Conservation (phyloP, 2,888 invertebrate species). For the Argyresthia goedartella region DNA sequence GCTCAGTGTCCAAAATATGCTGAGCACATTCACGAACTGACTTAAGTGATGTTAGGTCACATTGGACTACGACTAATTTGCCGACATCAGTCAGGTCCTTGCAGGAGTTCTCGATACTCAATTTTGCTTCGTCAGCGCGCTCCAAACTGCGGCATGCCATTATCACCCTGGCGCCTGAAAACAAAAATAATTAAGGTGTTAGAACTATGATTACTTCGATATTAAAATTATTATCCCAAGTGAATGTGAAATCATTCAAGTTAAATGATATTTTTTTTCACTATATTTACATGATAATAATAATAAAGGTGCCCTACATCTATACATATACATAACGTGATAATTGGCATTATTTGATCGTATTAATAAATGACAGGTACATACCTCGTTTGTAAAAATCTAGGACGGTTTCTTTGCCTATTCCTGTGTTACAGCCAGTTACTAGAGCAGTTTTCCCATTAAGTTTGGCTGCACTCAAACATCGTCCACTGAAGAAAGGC, state of each 20-base stretch:
- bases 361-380: too few relatives aligned
- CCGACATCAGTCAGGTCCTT: slow-evolving; percentile 30
- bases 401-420: slow-evolving; percentile 55
- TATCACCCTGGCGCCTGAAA: slow-evolving; percentile 65
- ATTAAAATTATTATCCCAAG: too few relatives aligned
- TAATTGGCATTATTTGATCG: too few relatives aligned
- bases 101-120: slow-evolving; percentile 58
- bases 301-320: too few relatives aligned
- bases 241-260: too few relatives aligned
- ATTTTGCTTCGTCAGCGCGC: slow-evolving; percentile 70
- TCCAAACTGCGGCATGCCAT: slow-evolving; percentile 67
- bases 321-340: too few relatives aligned
- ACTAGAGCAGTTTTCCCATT: slow-evolving; percentile 64
- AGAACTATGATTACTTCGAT: too few relatives aligned
- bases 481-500: slow-evolving; percentile 53
- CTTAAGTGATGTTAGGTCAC: slow-evolving; percentile 72
- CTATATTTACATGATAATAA: too few relatives aligned
- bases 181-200: too few relatives aligned
- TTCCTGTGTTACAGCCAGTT: slow-evolving; percentile 72
- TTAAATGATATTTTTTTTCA: too few relatives aligned
- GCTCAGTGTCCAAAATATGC: slow-evolving; percentile 63
- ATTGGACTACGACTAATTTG: slow-evolving; percentile 54
- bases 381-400: slow-evolving; percentile 60
- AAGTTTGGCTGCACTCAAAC: slow-evolving; percentile 67
- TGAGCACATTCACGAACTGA: slow-evolving; percentile 74